A percentile compares a stretch with the other conserved stretches of the same genome.
Evolutionary conservation across 92 coral and sea anemone genomes (phyloP).

Genomic region (Chrysogorgia sp.): DNA sequence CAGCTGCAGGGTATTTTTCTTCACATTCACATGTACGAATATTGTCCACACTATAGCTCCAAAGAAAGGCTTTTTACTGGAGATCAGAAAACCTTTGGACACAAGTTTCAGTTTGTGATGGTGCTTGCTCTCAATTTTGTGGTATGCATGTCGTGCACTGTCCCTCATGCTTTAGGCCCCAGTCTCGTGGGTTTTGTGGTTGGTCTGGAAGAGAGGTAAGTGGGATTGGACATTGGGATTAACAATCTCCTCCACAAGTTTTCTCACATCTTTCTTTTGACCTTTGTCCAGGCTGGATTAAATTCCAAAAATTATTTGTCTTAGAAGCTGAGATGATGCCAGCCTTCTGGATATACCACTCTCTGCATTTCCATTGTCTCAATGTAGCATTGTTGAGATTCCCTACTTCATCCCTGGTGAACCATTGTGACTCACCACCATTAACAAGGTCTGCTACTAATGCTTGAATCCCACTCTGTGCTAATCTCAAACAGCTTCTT

Average conservation of each 20-base stretch:
- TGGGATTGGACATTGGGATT: neutral
- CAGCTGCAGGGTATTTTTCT: conserved; percentile 52
- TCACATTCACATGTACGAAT: conserved; percentile 61
- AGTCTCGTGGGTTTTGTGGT: conserved; percentile 71
- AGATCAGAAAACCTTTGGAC: conserved; percentile 69
- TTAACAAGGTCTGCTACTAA: neutral
- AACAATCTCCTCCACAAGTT: conserved; percentile 63
- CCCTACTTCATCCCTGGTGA: neutral
- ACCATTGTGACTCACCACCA: neutral
- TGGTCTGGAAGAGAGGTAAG: no score
- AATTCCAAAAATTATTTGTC: conserved; percentile 64
- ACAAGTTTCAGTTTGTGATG: conserved; percentile 65
- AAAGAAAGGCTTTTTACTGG: conserved; percentile 66
- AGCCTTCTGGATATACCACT: conserved; percentile 64
- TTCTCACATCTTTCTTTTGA: conserved; percentile 39
- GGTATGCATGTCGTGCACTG: conserved; percentile 68
- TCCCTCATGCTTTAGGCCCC: conserved; percentile 70
- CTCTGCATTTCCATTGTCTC: conserved; percentile 75
- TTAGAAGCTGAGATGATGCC: conserved; percentile 73
- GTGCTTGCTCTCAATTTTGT: no score
- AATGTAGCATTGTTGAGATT: conserved; percentile 45
- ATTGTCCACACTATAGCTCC: no score
- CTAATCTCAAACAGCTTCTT: neutral
- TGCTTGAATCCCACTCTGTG: neutral
- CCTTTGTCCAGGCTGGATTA: conserved; percentile 63